Conservation (phyloP, 2,797 vertebrate genomes). For the Tenualosa ilisha region DNA sequence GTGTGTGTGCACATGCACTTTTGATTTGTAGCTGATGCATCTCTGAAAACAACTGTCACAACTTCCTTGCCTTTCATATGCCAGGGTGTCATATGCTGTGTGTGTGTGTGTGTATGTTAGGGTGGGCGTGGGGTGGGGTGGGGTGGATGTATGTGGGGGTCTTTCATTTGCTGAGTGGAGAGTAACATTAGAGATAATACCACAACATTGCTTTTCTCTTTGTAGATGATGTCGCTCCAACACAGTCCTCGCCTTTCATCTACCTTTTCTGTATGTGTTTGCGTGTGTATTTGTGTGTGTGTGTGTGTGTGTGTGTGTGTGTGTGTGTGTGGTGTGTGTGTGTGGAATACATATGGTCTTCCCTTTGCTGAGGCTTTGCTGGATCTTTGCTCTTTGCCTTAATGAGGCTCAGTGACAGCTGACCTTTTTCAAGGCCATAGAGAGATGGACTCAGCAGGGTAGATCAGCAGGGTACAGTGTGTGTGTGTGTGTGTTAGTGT, state of each 20-base stretch:
- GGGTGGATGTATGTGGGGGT: background rate
- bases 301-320: background rate
- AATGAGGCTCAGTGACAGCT: constrained; percentile 73
- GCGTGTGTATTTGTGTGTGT: background rate
- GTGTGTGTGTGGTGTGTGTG: background rate
- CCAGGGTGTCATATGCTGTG: background rate
- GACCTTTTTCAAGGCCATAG: constrained; percentile 69
- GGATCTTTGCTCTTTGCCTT: constrained; percentile 59
- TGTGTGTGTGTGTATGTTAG: background rate
- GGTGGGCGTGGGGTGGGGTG: background rate
- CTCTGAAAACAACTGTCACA: background rate
- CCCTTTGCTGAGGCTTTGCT: constrained; percentile 34
- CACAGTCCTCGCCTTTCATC: background rate
- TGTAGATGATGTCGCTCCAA: background rate
- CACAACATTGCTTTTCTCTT: background rate
- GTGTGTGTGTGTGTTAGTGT: background rate
- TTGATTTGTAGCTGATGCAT: background rate
- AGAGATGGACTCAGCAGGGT: constrained; percentile 20
- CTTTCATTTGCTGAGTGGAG: background rate
- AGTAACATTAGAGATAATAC: background rate
- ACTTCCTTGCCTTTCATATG: background rate
- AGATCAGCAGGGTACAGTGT: background rate
- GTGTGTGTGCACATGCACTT: background rate
- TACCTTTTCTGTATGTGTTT: background rate
- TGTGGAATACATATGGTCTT: constrained; percentile 26